A percentile compares a stretch with the other conserved stretches of the same genome.
These are phyloP conservation scores for Talpa occidentalis DNA, from an alignment of 2,113 vertebrate genomes.

Conservation along the genomic window DNA sequence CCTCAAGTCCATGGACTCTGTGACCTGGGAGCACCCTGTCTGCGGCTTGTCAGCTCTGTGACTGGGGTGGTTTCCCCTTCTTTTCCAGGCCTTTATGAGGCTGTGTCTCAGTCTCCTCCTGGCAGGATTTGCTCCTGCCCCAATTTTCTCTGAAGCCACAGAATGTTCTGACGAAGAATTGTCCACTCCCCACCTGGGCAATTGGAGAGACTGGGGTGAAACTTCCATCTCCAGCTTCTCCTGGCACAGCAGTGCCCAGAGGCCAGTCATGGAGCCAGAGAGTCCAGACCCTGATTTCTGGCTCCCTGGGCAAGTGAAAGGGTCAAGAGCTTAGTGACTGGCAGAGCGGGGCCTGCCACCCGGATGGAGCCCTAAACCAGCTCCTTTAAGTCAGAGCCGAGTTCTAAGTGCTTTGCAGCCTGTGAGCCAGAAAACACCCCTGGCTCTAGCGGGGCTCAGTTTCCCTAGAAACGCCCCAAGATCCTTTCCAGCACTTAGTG, in stretches of 20 bases:
- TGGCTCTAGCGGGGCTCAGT: not conserved
- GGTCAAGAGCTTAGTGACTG: not conserved
- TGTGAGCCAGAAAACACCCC: not conserved
- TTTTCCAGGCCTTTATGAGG: not conserved
- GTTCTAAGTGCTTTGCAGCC: not conserved
- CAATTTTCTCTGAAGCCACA: not conserved
- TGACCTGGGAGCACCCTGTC: too few species aligned
- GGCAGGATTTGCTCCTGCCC: not conserved
- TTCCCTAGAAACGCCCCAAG: not conserved
- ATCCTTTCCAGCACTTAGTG: not conserved
- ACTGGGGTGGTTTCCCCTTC: not conserved
- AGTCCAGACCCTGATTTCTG: not conserved
- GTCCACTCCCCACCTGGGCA: not conserved
- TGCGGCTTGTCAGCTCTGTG: not conserved
- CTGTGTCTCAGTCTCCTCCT: not conserved
- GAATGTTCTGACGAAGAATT: not conserved
- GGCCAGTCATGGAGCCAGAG: not conserved
- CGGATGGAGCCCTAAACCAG: not conserved
- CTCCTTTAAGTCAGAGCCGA: too few species aligned
- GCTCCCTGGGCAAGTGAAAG: not conserved
- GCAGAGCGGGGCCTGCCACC: not conserved
- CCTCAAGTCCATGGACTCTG: too few species aligned
- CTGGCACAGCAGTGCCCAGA: not conserved
- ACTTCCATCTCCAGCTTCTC: not conserved
- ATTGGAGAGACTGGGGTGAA: not conserved